Base-by-base conservation (phyloP, 1,140 invertebrate species). In the Drosophila nannoptera region DNA sequence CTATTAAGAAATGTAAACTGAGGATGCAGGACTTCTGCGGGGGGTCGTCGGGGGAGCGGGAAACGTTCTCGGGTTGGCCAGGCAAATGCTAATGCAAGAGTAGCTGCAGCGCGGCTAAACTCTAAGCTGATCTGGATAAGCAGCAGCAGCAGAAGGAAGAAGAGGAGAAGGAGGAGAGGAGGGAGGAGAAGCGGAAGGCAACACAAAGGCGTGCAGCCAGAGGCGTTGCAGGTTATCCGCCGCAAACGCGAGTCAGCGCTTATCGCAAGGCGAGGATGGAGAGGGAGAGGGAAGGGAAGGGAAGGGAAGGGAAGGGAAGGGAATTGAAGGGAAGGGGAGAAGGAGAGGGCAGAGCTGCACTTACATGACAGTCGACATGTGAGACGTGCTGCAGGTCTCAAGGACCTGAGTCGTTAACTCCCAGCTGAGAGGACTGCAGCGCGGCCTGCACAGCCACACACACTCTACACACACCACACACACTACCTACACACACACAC, bases 121-220 rank as follows among this genome's bases (percentile, higher is more conserved):
- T 35, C 22, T 58, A 50, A 69, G 61, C 46, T 33, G 67, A 69
- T 69, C 32, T 54, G 45, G 36, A 42, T 49, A 62, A 36, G 12
- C 22, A 3, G 22, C 22, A 22, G 22, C 22, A 22, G 22, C 22
- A 22, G 22, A 2, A 22, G 22, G 22, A 1, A 22, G 22, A 1
- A 22, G 22, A 2, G 3, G 22, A 2, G 22, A 3, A 22, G 22
- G 22, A 22, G 22, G 22, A 22, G 22, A 3, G 22, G 22, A 3
- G 22, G 22, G 22, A 2, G 22, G 22, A 3, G 43, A 45, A 45
- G 53, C 22, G 40, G 29, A 55, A 29, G 43, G 31, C 22, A 32
- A 55, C 8, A 55, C 29, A 55, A 66, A 60, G 40, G 43, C 29
- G 8, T n/a, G 22, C 22, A 22, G 38, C 50, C 49, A 14, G 35